Percentiles rank a stretch among this genome's conserved stretches.
These are phyloP conservation scores for Penaeus vannamei DNA, from an alignment of 1,140 invertebrate species.

Conservation along the genomic window DNA sequence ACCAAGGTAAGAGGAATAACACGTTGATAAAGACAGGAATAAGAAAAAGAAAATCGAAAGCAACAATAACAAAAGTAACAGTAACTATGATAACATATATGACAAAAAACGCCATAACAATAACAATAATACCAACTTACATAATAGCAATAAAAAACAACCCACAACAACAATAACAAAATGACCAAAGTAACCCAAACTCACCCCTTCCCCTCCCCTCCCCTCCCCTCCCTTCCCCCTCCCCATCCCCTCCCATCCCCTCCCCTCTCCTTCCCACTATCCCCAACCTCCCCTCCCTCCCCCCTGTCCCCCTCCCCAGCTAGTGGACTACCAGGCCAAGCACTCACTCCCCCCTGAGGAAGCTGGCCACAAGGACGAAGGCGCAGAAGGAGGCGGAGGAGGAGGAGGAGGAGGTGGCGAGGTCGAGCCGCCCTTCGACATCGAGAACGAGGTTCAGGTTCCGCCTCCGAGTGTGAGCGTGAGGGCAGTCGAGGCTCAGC, in stretches of 20 bases:
- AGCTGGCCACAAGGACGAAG: background rate
- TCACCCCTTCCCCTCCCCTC: too few species aligned
- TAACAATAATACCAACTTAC: too few species aligned
- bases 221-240: too few species aligned
- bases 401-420: background rate
- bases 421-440: slow-evolving; percentile 12
- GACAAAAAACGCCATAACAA: too few species aligned
- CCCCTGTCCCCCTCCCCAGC: background rate
- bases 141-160: too few species aligned
- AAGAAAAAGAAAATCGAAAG: background rate
- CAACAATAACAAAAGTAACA: background rate
- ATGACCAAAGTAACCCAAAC: too few species aligned
- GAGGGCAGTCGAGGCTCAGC: slow-evolving; percentile 39
- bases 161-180: too few species aligned
- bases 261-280: too few species aligned
- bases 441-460: slow-evolving; percentile 40
- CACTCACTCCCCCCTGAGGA: slow-evolving; percentile 21
- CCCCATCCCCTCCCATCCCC: background rate
- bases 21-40: background rate
- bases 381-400: background rate
- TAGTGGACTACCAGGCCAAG: slow-evolving; percentile 34
- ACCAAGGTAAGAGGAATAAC: slow-evolving; percentile 9
- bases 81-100: too few species aligned
- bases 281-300: background rate
- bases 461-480: slow-evolving; percentile 38